Evolutionary conservation across 2,888 invertebrate genomes (phyloP), one percentile per base, ranked within the genome.

Genomic region (Celastrina argiolus): DNA sequence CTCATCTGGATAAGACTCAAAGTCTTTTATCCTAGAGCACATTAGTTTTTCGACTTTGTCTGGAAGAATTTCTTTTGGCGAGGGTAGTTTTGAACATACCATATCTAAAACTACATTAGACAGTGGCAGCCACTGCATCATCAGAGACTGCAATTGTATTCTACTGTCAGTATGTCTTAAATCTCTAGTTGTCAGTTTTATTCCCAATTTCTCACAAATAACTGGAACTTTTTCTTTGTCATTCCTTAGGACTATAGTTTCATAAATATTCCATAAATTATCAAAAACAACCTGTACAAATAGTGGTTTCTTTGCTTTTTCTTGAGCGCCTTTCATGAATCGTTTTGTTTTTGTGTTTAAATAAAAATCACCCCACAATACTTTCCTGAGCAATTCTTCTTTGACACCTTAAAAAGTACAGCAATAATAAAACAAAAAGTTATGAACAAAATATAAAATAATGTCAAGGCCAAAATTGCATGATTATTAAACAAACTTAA

Each of bases 331-430:
- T 80, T 94, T 93, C 91, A 95, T 92, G 63, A 97, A 95, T 66
- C 94, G 92, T 85, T 97, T 98, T 2, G 94, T 94, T 87, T 98
- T 98, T 2, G 93, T 82, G 79, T 97, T 96, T 58, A 97, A 92
- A 81, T 96, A 99, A 85, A 93, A 98, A 86, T 99, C 98, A 64
- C 99, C 98, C 99, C 99, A 99, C 0, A 99, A 87, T 0, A 97
- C 97, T 83, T 94, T 94, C 67, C 93, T 92, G 18, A 99, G 85
- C 18, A 95, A 92, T 22, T 94, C 93, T 69, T 94, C 93, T 74
- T 94, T 94, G 28, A 97, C 93, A 59, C 95, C 95, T 82, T 83
- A 70, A 76, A 78, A 22, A 8, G 26, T 31, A 59, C 4, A 51
- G 12, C 56, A 64, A 22, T 14, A n/a, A n/a, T n/a, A n/a, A n/a